Evolutionary conservation across 2,113 vertebrate species (phyloP), one percentile per base, ranked within the genome.

Genomic region (Epinephelus cyanopodus): DNA sequence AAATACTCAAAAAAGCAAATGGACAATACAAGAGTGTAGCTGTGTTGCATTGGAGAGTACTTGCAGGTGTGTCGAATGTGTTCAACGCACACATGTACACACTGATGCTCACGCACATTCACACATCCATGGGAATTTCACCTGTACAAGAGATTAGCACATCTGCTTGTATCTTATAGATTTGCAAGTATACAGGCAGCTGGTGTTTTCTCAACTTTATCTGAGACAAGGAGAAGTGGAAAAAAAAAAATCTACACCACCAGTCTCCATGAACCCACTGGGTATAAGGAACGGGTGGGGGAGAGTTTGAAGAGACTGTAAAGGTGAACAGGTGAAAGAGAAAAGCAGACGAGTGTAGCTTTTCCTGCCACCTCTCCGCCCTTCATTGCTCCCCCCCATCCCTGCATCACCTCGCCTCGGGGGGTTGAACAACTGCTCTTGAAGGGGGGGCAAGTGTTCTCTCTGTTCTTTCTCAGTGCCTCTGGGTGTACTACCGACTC

Each of bases 361-460:
- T 88, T 89, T 78, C 89, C 80, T 91, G 88, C 80, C 92, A 93
- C 93, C 87, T 90, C 83, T 89, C 71, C 66, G 72, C 90, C 92
- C 91, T 90, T 74, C 79, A 14, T 82, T 89, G 84, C 88, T 64
- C 88, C 90, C 87, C 74, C 86, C 89, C 89, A 92, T 92, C 82
- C 92, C 89, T 89, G 83, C 89, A 92, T 92, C 93, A 93, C 94
- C 93, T 93, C 91, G 90, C 93, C 92, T 91, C 88, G 7, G 92
- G 92, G 90, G 85, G 88, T 87, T 89, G 86, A 93, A 92, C 93
- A 92, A 94, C 91, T 92, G 92, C 89, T 93, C 93, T 92, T 90
- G 92, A 91, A 90, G 91, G 90, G 92, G 91, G 93, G 92, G 91
- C 91, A 94, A 94, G 91, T 90, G 94, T 93, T 94, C 90, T 90